These are phyloP conservation scores for Syncerus caffer DNA, from an alignment of 2,797 vertebrate genomes.

Conservation along the genomic window DNA sequence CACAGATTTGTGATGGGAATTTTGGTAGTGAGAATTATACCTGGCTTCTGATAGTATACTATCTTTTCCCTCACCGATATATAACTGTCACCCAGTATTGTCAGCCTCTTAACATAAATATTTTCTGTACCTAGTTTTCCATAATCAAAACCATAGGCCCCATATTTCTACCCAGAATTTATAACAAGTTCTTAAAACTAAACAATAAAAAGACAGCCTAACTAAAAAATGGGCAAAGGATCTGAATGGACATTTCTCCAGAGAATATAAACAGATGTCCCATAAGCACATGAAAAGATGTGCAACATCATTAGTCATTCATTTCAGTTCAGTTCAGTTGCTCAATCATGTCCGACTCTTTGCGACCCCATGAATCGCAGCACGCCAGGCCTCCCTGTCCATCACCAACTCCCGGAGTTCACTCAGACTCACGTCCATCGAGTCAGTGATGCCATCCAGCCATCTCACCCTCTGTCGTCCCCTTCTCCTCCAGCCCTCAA, in stretches of 20 bases:
- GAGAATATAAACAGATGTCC: background rate
- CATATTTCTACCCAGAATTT: background rate
- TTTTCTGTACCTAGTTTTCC: background rate
- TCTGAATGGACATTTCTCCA: background rate
- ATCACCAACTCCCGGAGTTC: too few species aligned
- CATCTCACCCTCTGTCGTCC: too few species aligned
- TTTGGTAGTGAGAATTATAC: background rate
- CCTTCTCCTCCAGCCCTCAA: too few species aligned
- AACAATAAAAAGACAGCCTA: background rate
- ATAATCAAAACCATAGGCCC: constrained; percentile 1
- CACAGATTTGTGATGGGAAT: background rate
- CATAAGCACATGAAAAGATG: background rate
- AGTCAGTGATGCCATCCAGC: too few species aligned
- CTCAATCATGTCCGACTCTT: too few species aligned
- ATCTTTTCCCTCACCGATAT: background rate
- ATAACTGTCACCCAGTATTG: background rate
- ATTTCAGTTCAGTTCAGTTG: too few species aligned
- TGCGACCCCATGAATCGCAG: too few species aligned
- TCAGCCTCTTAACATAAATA: background rate
- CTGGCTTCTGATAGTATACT: background rate
- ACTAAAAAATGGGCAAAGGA: background rate
- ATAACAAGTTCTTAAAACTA: background rate
- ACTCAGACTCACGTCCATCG: too few species aligned
- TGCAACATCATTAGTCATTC: background rate
- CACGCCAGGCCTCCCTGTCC: too few species aligned